Conservation (phyloP, 2,113 vertebrate genomes). For the Ophthalmolycus amberensis region DNA sequence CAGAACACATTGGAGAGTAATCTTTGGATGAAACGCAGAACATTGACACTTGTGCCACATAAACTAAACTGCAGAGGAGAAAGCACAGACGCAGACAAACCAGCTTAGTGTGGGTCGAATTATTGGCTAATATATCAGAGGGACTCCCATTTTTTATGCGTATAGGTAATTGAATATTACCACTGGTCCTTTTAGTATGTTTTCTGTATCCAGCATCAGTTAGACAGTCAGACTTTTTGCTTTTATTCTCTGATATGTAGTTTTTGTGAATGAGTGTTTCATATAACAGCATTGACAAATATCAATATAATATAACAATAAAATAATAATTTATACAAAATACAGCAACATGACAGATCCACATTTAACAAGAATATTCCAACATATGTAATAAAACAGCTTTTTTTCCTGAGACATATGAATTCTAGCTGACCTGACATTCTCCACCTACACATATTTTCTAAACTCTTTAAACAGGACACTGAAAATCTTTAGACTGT, state of each 20-base stretch:
- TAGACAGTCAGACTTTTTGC: not conserved
- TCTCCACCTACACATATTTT: not conserved
- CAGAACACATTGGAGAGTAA: constrained; percentile 35
- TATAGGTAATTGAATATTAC: not conserved
- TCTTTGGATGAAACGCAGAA: constrained; percentile 69
- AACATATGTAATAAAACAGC: not conserved
- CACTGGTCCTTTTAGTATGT: not conserved
- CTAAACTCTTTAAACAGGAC: not conserved
- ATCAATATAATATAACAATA: not conserved
- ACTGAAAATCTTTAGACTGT: constrained; percentile 12
- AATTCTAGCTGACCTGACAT: too few relatives aligned
- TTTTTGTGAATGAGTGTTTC: not conserved
- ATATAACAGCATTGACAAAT: not conserved
- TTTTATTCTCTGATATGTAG: not conserved
- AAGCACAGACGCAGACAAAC: constrained; percentile 39
- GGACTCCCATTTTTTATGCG: not conserved
- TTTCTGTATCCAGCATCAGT: not conserved
- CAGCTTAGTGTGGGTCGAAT: not conserved
- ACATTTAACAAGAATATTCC: not conserved
- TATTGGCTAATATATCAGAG: constrained; percentile 23
- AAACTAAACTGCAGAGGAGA: constrained; percentile 43
- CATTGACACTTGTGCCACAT: constrained; percentile 34
- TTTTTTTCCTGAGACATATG: not conserved
- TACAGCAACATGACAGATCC: not conserved
- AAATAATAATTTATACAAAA: not conserved